Conservation (phyloP, 2,797 vertebrate species). For the Neostethus bicornis region DNA sequence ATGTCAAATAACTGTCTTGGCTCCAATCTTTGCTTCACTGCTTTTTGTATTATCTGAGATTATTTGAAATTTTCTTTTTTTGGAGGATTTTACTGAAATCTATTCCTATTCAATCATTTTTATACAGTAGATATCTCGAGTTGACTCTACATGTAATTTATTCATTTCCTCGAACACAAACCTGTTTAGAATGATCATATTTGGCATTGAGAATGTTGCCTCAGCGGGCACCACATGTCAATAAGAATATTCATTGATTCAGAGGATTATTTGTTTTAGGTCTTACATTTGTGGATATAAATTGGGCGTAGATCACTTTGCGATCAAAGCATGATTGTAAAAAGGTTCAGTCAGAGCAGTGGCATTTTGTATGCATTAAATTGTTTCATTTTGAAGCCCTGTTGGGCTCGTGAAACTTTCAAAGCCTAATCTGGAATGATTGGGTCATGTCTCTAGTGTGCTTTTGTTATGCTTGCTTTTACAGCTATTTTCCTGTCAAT, state of each 20-base stretch:
- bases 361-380: conserved; percentile 19
- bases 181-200: not conserved
- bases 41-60: conserved; percentile 8
- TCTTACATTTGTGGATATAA: conserved; percentile 28
- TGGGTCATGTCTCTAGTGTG: conserved; percentile 32
- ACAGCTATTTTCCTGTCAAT: conserved; percentile 54
- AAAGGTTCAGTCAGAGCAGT: conserved; percentile 3
- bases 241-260: conserved; percentile 13
- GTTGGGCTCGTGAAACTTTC: conserved; percentile 28
- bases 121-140: not conserved
- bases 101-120: conserved; percentile 1
- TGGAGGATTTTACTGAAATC: conserved; percentile 2
- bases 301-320: conserved; percentile 39
- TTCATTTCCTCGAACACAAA: conserved; percentile 4
- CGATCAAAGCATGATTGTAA: conserved; percentile 21
- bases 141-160: conserved; percentile 6
- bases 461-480: conserved; percentile 39
- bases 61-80: conserved; percentile 23
- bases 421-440: conserved; percentile 36
- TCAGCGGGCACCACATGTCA: conserved; percentile 7
- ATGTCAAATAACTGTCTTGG: conserved; percentile 17
- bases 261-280: conserved; percentile 14
- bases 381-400: conserved; percentile 28
- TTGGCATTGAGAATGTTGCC: conserved; percentile 1
- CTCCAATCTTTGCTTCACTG: not conserved